Percentiles rank a stretch among this genome's conserved stretches.
Evolutionary conservation across 2,888 invertebrate genomes (phyloP).

Genomic region (Entomobrya multifasciata): DNA sequence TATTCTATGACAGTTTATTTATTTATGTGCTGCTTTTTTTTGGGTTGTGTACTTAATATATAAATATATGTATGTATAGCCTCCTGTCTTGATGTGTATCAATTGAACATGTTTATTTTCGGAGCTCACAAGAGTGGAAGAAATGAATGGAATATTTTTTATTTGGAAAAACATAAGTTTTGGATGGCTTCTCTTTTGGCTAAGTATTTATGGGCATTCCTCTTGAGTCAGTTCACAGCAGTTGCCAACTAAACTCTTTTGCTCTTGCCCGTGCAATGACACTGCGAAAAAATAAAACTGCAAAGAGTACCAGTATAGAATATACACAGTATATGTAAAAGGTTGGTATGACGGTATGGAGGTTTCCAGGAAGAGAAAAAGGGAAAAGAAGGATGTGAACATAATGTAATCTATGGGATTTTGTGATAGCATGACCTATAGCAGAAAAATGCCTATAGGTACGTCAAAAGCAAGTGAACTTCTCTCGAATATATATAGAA

Average conservation of each 20-base stretch:
- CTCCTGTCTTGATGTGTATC: background rate
- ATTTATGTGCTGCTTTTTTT: background rate
- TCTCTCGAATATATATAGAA: too few species aligned
- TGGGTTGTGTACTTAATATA: background rate
- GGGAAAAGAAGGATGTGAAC: slow-evolving; percentile 2
- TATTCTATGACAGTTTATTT: slow-evolving; percentile 29
- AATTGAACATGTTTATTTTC: slow-evolving; percentile 22
- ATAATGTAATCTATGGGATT: background rate
- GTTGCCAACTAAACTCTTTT: background rate
- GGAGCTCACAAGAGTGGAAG: background rate
- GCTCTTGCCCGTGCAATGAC: slow-evolving; percentile 6
- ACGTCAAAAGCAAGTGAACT: too few species aligned
- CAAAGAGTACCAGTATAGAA: background rate
- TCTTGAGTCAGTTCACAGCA: background rate
- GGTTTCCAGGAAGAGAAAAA: slow-evolving; percentile 16
- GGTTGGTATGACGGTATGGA: background rate
- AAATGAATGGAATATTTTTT: slow-evolving; percentile 35
- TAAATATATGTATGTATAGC: too few species aligned
- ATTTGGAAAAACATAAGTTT: background rate
- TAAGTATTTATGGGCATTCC: background rate
- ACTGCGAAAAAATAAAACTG: too few species aligned
- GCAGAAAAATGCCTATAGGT: slow-evolving; percentile 23
- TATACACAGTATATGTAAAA: background rate
- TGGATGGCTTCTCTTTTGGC: background rate
- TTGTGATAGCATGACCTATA: slow-evolving; percentile 22